Evolutionary conservation across 2,113 vertebrate species (phyloP).

Genomic region (Sylvicapra grimmia): DNA sequence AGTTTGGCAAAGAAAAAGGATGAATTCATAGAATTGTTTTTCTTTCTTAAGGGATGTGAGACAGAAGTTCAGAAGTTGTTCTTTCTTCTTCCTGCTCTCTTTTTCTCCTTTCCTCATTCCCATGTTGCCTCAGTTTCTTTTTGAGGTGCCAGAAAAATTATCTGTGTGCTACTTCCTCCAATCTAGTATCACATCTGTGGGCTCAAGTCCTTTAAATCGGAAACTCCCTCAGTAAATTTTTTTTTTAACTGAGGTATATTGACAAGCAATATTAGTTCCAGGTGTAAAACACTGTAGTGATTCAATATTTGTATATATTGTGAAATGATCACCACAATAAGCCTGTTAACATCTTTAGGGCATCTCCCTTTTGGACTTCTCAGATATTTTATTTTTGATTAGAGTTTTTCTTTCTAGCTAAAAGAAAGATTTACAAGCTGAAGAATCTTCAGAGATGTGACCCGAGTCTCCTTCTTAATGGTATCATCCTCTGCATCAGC

Average conservation of each 20-base stretch:
- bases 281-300: background rate
- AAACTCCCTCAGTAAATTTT: background rate
- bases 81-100: background rate
- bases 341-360: background rate
- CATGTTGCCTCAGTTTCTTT: background rate
- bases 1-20: background rate
- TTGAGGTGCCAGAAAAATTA: background rate
- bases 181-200: background rate
- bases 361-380: background rate
- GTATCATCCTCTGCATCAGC: background rate
- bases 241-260: background rate
- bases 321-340: background rate
- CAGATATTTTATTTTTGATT: slow-evolving; percentile 18
- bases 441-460: background rate
- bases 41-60: background rate
- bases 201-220: background rate
- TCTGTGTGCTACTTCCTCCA: background rate
- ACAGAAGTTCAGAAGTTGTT: background rate
- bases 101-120: background rate
- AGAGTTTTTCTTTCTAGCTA: background rate
- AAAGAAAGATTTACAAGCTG: background rate
- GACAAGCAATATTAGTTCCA: background rate
- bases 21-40: background rate
- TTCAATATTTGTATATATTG: background rate
- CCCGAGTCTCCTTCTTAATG: background rate